These are phyloP conservation scores for Lasioglossum vierecki DNA, from an alignment of 2,888 invertebrate genomes.

Conservation along the genomic window DNA sequence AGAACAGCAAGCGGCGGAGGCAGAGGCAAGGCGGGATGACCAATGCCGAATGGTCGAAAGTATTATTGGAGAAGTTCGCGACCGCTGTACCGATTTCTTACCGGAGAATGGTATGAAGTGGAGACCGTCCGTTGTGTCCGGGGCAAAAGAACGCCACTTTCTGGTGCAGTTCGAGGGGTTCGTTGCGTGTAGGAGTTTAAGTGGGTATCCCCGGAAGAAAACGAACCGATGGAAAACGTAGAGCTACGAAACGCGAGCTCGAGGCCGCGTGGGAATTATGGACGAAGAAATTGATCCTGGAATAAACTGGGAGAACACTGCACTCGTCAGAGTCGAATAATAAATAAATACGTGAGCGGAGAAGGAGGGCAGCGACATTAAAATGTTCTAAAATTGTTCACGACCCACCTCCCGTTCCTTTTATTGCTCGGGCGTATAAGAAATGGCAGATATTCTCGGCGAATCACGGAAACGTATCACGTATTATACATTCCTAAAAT, in stretches of 20 bases:
- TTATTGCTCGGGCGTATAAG: background rate
- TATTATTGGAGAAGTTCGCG: conserved; percentile 73
- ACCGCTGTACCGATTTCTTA: conserved; percentile 65
- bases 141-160: conserved; percentile 35
- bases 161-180: conserved; percentile 2
- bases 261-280: conserved; percentile 8
- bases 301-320: background rate
- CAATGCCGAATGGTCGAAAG: conserved; percentile 58
- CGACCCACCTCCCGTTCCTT: background rate
- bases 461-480: background rate
- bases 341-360: background rate
- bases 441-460: background rate
- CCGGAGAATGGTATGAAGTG: conserved; percentile 57
- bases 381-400: conserved; percentile 25
- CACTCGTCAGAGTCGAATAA: background rate
- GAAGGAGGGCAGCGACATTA: background rate
- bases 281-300: background rate
- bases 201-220: conserved; percentile 22
- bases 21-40: conserved; percentile 19
- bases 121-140: conserved; percentile 37
- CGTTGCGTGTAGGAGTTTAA: conserved; percentile 30
- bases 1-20: background rate
- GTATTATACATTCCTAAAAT: background rate
- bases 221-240: background rate
- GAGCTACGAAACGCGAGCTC: background rate